phyloP scores from a whole-genome alignment of 2,888 invertebrate species.

The Drosophila formosana region DNA sequence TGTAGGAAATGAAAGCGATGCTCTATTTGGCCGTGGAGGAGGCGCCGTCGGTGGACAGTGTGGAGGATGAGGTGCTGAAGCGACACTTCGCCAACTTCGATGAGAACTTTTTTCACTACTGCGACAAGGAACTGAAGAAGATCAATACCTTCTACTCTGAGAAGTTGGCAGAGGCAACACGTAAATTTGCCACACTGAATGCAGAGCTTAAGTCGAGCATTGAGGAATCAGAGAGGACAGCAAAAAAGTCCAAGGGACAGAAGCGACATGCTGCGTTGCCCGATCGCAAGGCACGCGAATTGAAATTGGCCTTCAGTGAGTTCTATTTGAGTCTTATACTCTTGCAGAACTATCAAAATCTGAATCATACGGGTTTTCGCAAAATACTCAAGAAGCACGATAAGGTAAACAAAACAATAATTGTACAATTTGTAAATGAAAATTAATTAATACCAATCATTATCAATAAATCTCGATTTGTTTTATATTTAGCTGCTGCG shows the following conservation, averaged over 20 bases:
- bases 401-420: slow-evolving; percentile 88
- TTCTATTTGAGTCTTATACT: slow-evolving; percentile 98
- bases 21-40: slow-evolving; percentile 96
- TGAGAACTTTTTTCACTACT: slow-evolving; percentile 97
- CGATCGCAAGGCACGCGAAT: slow-evolving; percentile 93
- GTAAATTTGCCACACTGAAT: slow-evolving; percentile 95
- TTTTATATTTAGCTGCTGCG: slow-evolving; percentile 88
- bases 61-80: slow-evolving; percentile 94
- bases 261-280: slow-evolving; percentile 87
- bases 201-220: slow-evolving; percentile 91
- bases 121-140: slow-evolving; percentile 97
- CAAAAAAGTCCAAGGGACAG: slow-evolving; percentile 84
- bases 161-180: slow-evolving; percentile 98
- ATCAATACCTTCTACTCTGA: slow-evolving; percentile 99
- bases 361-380: slow-evolving; percentile 99
- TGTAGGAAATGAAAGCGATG: slow-evolving; percentile 97
- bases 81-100: slow-evolving; percentile 97
- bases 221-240: slow-evolving; percentile 86
- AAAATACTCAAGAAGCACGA: slow-evolving; percentile 99
- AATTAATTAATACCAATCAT: not conserved
- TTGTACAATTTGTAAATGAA: not conserved
- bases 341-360: slow-evolving; percentile 98
- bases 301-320: slow-evolving; percentile 99
- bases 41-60: slow-evolving; percentile 95
- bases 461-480: slow-evolving; percentile 11